These are phyloP conservation scores for Nasonia oneida DNA, from an alignment of 2,888 invertebrate species.

Conservation along the genomic window DNA sequence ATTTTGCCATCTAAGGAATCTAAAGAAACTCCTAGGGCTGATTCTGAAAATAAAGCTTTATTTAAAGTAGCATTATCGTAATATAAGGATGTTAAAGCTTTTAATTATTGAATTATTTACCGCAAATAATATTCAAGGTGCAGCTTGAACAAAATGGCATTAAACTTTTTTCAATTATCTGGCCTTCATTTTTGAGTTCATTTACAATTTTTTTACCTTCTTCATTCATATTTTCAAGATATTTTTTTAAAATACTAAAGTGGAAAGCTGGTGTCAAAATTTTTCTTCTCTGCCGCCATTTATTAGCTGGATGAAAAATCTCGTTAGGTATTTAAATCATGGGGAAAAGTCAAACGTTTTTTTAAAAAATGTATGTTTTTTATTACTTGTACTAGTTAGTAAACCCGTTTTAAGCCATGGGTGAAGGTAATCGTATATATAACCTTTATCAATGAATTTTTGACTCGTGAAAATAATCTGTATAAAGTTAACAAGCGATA, in stretches of 20 bases:
- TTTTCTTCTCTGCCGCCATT: conserved; percentile 64
- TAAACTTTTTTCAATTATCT: conserved; percentile 55
- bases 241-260: conserved; percentile 61
- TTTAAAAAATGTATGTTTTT: neutral
- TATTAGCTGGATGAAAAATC: conserved; percentile 38
- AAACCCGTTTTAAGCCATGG: conserved; percentile 80
- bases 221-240: conserved; percentile 58
- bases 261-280: conserved; percentile 64
- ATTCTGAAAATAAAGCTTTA: conserved; percentile 41
- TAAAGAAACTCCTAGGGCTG: conserved; percentile 59
- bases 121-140: conserved; percentile 64
- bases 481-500: conserved; percentile 3
- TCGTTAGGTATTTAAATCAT: neutral
- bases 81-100: neutral
- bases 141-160: conserved; percentile 60
- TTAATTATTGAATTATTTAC: conserved; percentile 40
- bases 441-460: conserved; percentile 75
- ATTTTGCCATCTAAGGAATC: conserved; percentile 33
- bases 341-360: neutral
- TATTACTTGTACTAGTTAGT: conserved; percentile 76
- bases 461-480: conserved; percentile 74
- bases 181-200: conserved; percentile 51
- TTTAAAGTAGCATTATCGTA: neutral
- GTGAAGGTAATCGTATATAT: conserved; percentile 75
- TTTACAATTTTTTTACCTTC: conserved; percentile 57